Percentiles rank a stretch among this genome's conserved stretches.
These are phyloP conservation scores for Sesamia inferens DNA, from an alignment of 2,888 invertebrate species.

Conservation along the genomic window DNA sequence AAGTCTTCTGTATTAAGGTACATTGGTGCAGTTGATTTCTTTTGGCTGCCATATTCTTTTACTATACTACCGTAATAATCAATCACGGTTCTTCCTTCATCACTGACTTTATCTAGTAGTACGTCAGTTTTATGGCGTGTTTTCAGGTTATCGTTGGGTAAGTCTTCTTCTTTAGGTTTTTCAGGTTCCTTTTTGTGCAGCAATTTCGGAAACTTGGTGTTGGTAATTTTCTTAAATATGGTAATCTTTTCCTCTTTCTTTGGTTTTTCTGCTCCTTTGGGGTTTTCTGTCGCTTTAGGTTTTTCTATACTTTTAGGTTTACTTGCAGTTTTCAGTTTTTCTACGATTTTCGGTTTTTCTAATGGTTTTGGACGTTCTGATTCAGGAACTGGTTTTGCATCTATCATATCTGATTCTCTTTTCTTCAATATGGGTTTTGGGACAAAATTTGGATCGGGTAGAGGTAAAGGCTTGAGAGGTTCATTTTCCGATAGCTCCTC, in stretches of 20 bases:
- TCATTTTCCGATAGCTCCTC: constrained; percentile 90
- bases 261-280: constrained; percentile 66
- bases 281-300: constrained; percentile 66
- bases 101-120: constrained; percentile 84
- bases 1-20: constrained; percentile 91
- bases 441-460: constrained; percentile 92
- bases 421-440: constrained; percentile 95
- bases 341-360: constrained; percentile 65
- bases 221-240: constrained; percentile 84
- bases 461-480: constrained; percentile 90
- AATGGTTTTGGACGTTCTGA: constrained; percentile 42
- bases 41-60: constrained; percentile 91
- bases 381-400: constrained; percentile 62
- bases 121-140: constrained; percentile 70
- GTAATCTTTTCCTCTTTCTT: constrained; percentile 82
- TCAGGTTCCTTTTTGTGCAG: constrained; percentile 80
- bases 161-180: constrained; percentile 67
- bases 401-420: constrained; percentile 76
- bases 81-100: constrained; percentile 92
- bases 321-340: constrained; percentile 66
- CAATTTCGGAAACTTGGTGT: constrained; percentile 82
- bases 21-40: constrained; percentile 85
- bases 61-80: constrained; percentile 96
- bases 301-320: constrained; percentile 69
- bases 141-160: constrained; percentile 63